Conservation (phyloP, 2,888 invertebrate genomes). For the Tethea ocularis region DNA sequence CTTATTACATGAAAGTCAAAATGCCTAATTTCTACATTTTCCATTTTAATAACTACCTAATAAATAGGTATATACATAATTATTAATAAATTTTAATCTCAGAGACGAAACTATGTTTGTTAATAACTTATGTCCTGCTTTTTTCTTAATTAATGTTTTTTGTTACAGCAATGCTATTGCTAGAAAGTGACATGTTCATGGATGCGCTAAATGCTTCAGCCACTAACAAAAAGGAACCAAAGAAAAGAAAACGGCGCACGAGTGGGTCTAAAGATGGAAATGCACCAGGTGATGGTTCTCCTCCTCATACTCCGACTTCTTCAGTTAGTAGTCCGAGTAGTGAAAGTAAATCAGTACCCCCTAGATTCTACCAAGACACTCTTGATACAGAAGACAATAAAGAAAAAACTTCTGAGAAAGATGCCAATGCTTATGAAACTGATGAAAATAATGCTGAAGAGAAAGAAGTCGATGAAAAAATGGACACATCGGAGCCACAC, state of each 20-base stretch:
- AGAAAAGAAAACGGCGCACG: conserved; percentile 90
- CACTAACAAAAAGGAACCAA: conserved; percentile 89
- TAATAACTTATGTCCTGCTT: too few species aligned
- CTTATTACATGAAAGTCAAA: too few species aligned
- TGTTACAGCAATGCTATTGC: conserved; percentile 88
- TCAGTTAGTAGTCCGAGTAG: conserved; percentile 67
- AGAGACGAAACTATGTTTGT: neutral
- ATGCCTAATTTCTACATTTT: too few species aligned
- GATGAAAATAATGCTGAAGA: conserved; percentile 42
- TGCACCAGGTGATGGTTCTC: conserved; percentile 74
- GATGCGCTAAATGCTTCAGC: conserved; percentile 93
- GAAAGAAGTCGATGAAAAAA: conserved; percentile 58
- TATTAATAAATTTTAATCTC: neutral
- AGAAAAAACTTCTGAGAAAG: conserved; percentile 66
- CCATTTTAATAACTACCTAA: too few species aligned
- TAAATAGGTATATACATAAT: too few species aligned
- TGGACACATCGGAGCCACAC: conserved; percentile 67
- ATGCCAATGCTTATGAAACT: conserved; percentile 50
- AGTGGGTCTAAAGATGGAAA: conserved; percentile 88
- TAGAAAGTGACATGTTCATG: conserved; percentile 97
- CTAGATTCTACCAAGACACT: conserved; percentile 96
- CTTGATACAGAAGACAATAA: conserved; percentile 87
- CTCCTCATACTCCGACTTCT: conserved; percentile 82
- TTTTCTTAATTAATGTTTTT: too few species aligned
- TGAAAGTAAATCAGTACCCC: conserved; percentile 82